phyloP scores from a whole-genome alignment of 2,888 invertebrate species.

The Amaurobius ferox region DNA sequence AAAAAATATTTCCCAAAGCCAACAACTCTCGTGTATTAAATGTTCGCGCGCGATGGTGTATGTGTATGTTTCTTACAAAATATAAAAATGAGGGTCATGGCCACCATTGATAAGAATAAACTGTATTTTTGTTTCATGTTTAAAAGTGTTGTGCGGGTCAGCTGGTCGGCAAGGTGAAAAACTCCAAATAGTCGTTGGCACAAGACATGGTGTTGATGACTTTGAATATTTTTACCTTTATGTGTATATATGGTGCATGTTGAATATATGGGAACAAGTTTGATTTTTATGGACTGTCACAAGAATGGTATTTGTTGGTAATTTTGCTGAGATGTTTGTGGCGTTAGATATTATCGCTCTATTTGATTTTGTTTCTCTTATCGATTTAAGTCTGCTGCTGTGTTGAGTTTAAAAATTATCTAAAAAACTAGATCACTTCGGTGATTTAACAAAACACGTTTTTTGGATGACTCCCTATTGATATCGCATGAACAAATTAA shows the following conservation, averaged over 20 bases:
- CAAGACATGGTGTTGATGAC: background rate
- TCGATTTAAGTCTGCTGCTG: too few species aligned
- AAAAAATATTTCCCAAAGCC: constrained; percentile 42
- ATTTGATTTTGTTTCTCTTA: too few species aligned
- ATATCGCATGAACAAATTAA: too few species aligned
- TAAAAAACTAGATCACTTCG: too few species aligned
- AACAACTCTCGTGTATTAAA: constrained; percentile 41
- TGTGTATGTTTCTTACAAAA: constrained; percentile 33
- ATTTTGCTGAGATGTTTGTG: too few species aligned
- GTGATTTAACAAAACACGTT: too few species aligned
- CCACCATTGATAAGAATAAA: constrained; percentile 15
- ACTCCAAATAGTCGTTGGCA: background rate
- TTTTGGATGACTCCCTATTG: too few species aligned
- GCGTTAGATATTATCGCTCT: too few species aligned
- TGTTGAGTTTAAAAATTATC: too few species aligned
- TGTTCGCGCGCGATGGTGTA: constrained; percentile 43
- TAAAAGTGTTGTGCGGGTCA: constrained; percentile 59
- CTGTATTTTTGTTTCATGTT: constrained; percentile 23
- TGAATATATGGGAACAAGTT: background rate
- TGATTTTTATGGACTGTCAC: too few species aligned
- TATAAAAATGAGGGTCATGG: constrained; percentile 9
- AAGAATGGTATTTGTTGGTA: too few species aligned
- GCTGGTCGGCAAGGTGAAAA: constrained; percentile 37
- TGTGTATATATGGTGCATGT: constrained; percentile 8
- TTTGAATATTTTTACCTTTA: background rate